Base-by-base conservation (phyloP, 2,888 invertebrate genomes). In the Cephus nigrinus region DNA sequence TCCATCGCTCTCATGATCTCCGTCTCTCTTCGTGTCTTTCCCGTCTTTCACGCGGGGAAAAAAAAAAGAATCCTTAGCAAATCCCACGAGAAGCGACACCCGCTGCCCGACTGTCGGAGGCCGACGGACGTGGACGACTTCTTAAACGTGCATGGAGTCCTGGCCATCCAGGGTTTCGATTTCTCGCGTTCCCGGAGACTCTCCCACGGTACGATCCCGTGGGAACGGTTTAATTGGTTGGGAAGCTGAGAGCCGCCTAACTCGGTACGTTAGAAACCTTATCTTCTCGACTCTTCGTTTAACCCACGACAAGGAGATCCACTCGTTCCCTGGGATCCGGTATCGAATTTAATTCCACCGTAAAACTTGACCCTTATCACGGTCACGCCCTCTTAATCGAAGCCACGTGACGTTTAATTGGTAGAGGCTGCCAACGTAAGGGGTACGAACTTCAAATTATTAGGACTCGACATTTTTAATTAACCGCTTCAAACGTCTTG, bases 141-240 rank as follows among this genome's bases (percentile, higher is more conserved):
- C 83, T 85, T 89, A 76, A 80, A 77, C 77, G 68, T 79, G 79
- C 83, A 89, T 91, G 85, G 81, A 80, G 84, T 83, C 89, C 90
- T 88, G 87, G 82, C 83, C 82, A 76, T 80, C 80, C 82, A 80
- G 86, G 82, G 86, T 84, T 86, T 86, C 86, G 82, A 84, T 84
- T 90, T 89, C 87, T 87, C 85, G 85, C 86, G 84, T 88, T 87
- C 87, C 83, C 83, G 80, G 82, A 82, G 86, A 87, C 83, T 87
- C 89, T 90, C 90, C 89, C 90, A 90, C 90, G 89, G 87, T 89
- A 80, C 79, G 82, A 84, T 90, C 87, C 90, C 90, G 89, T 91
- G 91, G 88, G 91, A 91, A 91, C 86, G 84, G 82, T 86, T 88
- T 87, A 86, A 89, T 89, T 88, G 88, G 87, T 87, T 84, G 84